phyloP scores from a whole-genome alignment of 2,113 vertebrate species.

The Myotis davidii region DNA sequence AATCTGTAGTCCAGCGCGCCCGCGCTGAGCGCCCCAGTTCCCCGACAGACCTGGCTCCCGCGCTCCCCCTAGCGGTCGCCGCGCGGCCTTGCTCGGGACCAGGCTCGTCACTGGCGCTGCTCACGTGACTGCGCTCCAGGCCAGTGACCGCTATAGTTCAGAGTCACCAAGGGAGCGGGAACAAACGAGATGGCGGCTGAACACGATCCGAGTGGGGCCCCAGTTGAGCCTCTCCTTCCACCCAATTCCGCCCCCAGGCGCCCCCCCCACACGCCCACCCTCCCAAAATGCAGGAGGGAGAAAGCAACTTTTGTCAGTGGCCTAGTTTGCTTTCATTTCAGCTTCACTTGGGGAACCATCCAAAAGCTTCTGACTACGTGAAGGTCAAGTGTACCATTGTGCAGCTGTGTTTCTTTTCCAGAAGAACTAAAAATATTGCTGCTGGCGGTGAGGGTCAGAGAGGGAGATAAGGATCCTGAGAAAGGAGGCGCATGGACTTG shows the following conservation, averaged over 20 bases:
- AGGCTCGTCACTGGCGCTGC: constrained; percentile 60
- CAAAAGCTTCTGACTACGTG: not conserved
- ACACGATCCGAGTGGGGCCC: constrained; percentile 92
- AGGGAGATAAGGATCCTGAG: not conserved
- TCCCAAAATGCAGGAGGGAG: not conserved
- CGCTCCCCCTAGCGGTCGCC: constrained; percentile 77
- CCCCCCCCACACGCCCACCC: not conserved
- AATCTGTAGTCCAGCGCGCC: rapidly evolving
- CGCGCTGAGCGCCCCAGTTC: not conserved
- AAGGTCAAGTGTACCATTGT: not conserved
- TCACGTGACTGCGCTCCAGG: constrained; percentile 92
- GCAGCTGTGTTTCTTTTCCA: not conserved
- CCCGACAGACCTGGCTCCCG: constrained; percentile 57
- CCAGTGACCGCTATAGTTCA: constrained; percentile 90
- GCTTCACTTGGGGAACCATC: not conserved
- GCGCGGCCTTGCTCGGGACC: constrained; percentile 50
- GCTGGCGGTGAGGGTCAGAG: not conserved
- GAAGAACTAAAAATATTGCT: not conserved
- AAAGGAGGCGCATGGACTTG: not conserved
- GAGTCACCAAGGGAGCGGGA: constrained; percentile 90
- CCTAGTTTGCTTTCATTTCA: not conserved
- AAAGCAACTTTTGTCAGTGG: not conserved
- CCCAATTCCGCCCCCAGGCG: constrained; percentile 76
- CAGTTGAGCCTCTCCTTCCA: constrained; percentile 89
- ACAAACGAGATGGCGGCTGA: constrained; percentile 94